Base-by-base conservation (phyloP, 2,888 invertebrate species). In the Dryadula phaetusa region DNA sequence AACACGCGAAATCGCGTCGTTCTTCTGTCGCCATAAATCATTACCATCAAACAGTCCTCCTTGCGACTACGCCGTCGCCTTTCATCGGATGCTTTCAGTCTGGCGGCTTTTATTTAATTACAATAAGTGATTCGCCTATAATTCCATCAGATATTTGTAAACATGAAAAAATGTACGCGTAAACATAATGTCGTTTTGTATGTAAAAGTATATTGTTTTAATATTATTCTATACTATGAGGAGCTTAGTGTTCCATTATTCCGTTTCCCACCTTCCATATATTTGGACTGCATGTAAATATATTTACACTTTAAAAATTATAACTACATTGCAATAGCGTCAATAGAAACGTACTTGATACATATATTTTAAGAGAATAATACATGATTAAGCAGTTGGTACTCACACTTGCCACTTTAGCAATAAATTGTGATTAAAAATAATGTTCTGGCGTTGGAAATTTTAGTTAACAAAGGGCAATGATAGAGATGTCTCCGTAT, bases 21-120 rank as follows among this genome's bases (percentile, higher is more conserved):
- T 84, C 83, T 84, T 82, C 85, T 83, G 88, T 87, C 86, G 82
- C 81, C 87, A 90, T 92, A 89, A 92, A 92, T 92, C 90, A 92
- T 91, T 90, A 90, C 82, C 89, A 88, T 88, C 88, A 89, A 88
- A 87, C 86, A 83, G 79, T 83, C 82, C 79, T 73, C 73, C 79
- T 77, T 52, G 62, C 66, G 77, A 77, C 78, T 82, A 83, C 83
- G 84, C 84, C 87, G 84, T 85, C 87, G 84, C 82, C 86, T 89
- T 90, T 88, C 88, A 89, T 86, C 86, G 86, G 87, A 85, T 86
- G 87, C 85, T 88, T 90, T 90, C 90, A 90, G 90, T 92, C 88
- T 88, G 85, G 83, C 83, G 78, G 86, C 88, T 85, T 89, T 92
- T 91, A 90, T 91, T 88, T 87, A 82, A 90, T 91, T 88, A 91